Percentiles rank a stretch among this genome's conserved stretches.
Conservation (phyloP, 2,797 vertebrate genomes). For the Clarias laeviceps region DNA sequence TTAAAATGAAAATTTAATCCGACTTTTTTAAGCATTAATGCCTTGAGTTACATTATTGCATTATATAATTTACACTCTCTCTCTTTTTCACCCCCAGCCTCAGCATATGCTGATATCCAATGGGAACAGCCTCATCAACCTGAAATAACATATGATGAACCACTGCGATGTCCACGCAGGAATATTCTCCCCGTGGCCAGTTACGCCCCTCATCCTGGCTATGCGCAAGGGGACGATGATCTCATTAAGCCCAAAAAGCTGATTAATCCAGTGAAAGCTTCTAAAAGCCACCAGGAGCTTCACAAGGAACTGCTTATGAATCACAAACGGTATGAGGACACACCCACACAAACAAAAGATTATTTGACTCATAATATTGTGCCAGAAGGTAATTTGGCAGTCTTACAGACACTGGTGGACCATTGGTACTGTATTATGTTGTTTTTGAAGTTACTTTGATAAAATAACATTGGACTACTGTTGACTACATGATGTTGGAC, state of each 20-base stretch:
- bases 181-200: slow-evolving; percentile 67
- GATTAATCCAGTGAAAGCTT: slow-evolving; percentile 91
- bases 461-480: too few relatives aligned
- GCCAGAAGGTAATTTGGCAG: too few relatives aligned
- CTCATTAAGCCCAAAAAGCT: slow-evolving; percentile 97
- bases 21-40: background rate
- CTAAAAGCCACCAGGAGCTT: slow-evolving; percentile 92
- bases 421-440: too few relatives aligned
- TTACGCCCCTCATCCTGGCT: slow-evolving; percentile 82
- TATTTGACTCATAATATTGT: too few relatives aligned
- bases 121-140: slow-evolving; percentile 67
- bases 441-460: too few relatives aligned
- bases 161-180: slow-evolving; percentile 50
- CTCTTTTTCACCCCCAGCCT: slow-evolving; percentile 69
- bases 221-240: slow-evolving; percentile 82
- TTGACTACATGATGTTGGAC: too few relatives aligned
- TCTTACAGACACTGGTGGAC: too few relatives aligned
- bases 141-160: slow-evolving; percentile 49
- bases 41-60: background rate
- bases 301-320: slow-evolving; percentile 93
- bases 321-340: slow-evolving; percentile 78
- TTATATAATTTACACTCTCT: slow-evolving; percentile 7
- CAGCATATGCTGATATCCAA: slow-evolving; percentile 86
- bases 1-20: background rate
- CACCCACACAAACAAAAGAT: background rate